These are phyloP conservation scores for Ormyrus labotus DNA, from an alignment of 2,888 invertebrate genomes.

Conservation along the genomic window DNA sequence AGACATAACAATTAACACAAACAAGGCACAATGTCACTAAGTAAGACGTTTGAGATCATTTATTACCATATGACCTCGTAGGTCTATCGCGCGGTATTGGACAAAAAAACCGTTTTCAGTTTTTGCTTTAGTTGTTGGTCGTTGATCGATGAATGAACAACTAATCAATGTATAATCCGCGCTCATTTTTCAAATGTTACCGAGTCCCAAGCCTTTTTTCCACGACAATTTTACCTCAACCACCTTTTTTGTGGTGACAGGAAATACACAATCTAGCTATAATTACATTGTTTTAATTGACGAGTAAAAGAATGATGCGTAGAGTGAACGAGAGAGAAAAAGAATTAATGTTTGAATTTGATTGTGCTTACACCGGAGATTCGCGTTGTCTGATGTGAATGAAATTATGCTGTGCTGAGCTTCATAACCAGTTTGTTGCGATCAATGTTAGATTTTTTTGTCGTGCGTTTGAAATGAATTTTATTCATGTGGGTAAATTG, in stretches of 20 bases:
- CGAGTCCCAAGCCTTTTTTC: too few species aligned
- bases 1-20: too few species aligned
- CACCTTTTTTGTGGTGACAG: too few species aligned
- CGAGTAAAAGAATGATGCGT: neutral
- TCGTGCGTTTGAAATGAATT: too few species aligned
- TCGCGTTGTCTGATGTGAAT: neutral
- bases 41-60: too few species aligned
- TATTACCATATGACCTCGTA: too few species aligned
- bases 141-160: conserved; percentile 32
- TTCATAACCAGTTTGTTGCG: neutral
- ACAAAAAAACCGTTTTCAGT: neutral
- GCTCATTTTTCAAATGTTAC: too few species aligned
- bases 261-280: neutral
- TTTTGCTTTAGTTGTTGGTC: conserved; percentile 20
- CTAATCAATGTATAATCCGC: too few species aligned
- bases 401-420: conserved; percentile 6
- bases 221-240: too few species aligned
- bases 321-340: neutral
- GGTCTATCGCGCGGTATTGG: too few species aligned
- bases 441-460: neutral
- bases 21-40: too few species aligned
- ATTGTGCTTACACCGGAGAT: conserved; percentile 37
- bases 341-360: conserved; percentile 24
- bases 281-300: conserved; percentile 14
- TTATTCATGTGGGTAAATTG: too few species aligned